Evolutionary conservation across 2,113 vertebrate species (phyloP), one percentile per base, ranked within the genome.

Genomic region (Speoplatyrhinus poulsoni): DNA sequence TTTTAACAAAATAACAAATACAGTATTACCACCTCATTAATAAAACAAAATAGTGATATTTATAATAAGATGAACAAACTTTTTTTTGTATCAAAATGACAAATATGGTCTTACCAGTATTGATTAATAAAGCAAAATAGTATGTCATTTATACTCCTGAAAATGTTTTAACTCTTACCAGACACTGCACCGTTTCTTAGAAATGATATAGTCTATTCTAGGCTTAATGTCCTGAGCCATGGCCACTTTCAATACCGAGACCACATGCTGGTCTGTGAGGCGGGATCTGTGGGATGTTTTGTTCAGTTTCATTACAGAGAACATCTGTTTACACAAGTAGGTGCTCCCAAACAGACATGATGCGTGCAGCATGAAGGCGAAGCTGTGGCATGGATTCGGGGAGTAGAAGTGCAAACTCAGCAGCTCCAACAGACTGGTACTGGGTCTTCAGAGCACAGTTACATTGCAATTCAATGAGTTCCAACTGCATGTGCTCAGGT

Each of bases 191-290:
- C 50, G 32, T 67, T 67, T 56, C 0, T 67, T 67, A 57, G 50
- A 67, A 67, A 67, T 56, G n/a, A n/a, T 12, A 56, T 53, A 9
- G 3, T 65, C 63, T 65, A 19, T 65, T 64, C 62, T 65, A 65
- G 52, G 63, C 52, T 57, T 67, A 56, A 67, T 67, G 65, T 67
- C 65, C 65, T 67, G 15, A 56, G 65, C 65, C 15, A 41, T 67
- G 65, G 63, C 47, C 47, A 65, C 47, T 65, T 65, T 65, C 63
- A 65, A 52, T 4, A 65, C 63, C 63, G 17, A 67, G 65, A 67
- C 36, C 54, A 55, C 46, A 66, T 66, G 48, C 64, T 66, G 64
- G 64, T 66, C 48, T 66, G 63, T 48, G 46, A 64, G 48, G 47
- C 63, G 49, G 63, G 47, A 65, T 65, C 52, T 65, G 63, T 56